Base-by-base conservation (phyloP, 1,140 invertebrate species). In the Macrocentrus cingulum region DNA sequence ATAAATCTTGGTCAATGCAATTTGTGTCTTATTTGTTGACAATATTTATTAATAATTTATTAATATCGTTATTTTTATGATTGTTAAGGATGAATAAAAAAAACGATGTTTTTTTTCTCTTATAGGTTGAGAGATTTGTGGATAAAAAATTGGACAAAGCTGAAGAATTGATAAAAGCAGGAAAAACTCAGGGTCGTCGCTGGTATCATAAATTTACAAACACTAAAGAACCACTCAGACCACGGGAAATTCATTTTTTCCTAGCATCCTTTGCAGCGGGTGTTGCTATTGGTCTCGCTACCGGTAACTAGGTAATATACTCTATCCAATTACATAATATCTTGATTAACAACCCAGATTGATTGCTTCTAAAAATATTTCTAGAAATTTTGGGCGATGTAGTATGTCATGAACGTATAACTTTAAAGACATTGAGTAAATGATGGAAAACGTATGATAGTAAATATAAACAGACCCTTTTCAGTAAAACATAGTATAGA, bases 341-440 rank as follows among this genome's bases (percentile, higher is more conserved):
- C 93, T 64, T 91, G 86, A 66, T 92, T 82, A 41, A 95, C 77
- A 36, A 91, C 86, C 70, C 87, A 87, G 62, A 90, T 78, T 13
- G 95, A 77, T 70, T 88, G 86, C 48, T 85, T 80, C 19, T 92
- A 79, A 29, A 92, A 78, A 39, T 84, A 83, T 67, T 91, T 85
- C 74, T 94, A 89, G 1, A 85, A 86, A 61, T 89, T 87, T 75
- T 92, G 95, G 64, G 94, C 88, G 64, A 98, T 94, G 73, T 97
- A n/a, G n/a, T n/a, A n/a, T n/a, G n/a, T n/a, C n/a, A n/a, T n/a
- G n/a, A n/a, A n/a, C n/a, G n/a, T n/a, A n/a, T n/a, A n/a, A n/a
- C n/a, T n/a, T n/a, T n/a, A n/a, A n/a, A n/a, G n/a, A n/a, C n/a
- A n/a, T n/a, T n/a, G n/a, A n/a, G n/a, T n/a, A n/a, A n/a, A n/a